Evolutionary conservation across 2,113 vertebrate genomes (phyloP), one percentile per base, ranked within the genome.

Genomic region (Brachypodius melanocephalos): DNA sequence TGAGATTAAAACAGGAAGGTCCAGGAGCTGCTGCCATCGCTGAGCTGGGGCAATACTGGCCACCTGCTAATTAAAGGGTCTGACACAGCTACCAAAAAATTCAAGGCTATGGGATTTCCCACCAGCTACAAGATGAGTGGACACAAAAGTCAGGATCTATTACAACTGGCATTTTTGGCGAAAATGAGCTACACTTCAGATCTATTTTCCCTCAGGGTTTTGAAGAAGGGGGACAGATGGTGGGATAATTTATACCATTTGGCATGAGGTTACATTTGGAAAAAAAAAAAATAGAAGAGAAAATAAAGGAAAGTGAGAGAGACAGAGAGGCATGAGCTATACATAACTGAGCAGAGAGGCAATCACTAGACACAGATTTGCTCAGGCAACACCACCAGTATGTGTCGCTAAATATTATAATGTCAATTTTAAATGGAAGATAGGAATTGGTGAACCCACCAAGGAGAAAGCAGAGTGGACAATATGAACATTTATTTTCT

Each of bases 181-280:
- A 94, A 97, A 95, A 95, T 43, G 85, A 96, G 85, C 91, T 90
- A 81, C 65, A 65, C 90, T 95, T 96, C 88, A 92, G 75, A 91
- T 97, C 93, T 92, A 91, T 96, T 97, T 96, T 92, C 95, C 93
- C 94, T 90, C 36, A 57, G 93, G 94, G 83, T 59, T 93, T 94
- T 91, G 93, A 96, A 94, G 95, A 96, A 93, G 63, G 72, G 79
- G 95, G 95, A 96, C 95, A 97, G 95, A 97, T 97, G 96, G 95
- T 88, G 93, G 82, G 94, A 95, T 96, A 97, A 97, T 97, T 96
- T 97, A 97, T 97, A 97, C 96, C 95, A 95, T 93, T 97, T 97
- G 96, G 96, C 95, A 96, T 88, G 91, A 32, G 5, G 89, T 88
- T 94, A 91, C 90, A 80, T 95, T 95, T 88, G 71, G 19, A 14